Percentiles rank a stretch among this genome's conserved stretches.
phyloP scores from a whole-genome alignment of 1,140 invertebrate species.

The Ooceraea biroi region DNA sequence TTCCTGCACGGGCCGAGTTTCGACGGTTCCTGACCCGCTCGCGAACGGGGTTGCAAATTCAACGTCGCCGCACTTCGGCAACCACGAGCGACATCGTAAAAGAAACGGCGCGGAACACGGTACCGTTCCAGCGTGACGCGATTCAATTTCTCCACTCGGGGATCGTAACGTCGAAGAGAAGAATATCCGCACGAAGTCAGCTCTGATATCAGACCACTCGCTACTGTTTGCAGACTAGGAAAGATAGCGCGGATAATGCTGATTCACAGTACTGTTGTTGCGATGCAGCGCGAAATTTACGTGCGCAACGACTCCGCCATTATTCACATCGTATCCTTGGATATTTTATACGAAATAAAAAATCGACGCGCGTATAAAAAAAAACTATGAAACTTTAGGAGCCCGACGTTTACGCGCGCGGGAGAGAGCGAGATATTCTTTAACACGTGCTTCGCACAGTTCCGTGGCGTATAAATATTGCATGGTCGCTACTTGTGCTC shows the following conservation, averaged over 20 bases:
- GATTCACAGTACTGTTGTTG: neutral
- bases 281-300: neutral
- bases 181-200: neutral
- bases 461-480: slow-evolving; percentile 45
- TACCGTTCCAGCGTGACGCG: slow-evolving; percentile 10
- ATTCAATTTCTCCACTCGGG: slow-evolving; percentile 4
- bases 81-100: slow-evolving; percentile 46
- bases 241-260: neutral
- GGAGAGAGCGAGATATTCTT: slow-evolving; percentile 8
- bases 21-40: slow-evolving; percentile 30
- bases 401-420: neutral
- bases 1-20: slow-evolving; percentile 30
- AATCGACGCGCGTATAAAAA: neutral
- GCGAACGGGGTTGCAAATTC: slow-evolving; percentile 66
- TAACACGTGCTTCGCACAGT: slow-evolving; percentile 31
- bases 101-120: slow-evolving; percentile 37
- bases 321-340: slow-evolving; percentile 14
- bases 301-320: slow-evolving; percentile 6
- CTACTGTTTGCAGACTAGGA: neutral
- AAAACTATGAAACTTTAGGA: slow-evolving; percentile 12
- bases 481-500: slow-evolving; percentile 14
- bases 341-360: slow-evolving; percentile 13
- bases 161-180: neutral
- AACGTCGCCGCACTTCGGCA: slow-evolving; percentile 28
- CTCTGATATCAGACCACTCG: no score